A percentile compares a stretch with the other conserved stretches of the same genome.
These are phyloP conservation scores for Drosophila mettleri DNA, from an alignment of 2,888 invertebrate genomes.

Conservation along the genomic window DNA sequence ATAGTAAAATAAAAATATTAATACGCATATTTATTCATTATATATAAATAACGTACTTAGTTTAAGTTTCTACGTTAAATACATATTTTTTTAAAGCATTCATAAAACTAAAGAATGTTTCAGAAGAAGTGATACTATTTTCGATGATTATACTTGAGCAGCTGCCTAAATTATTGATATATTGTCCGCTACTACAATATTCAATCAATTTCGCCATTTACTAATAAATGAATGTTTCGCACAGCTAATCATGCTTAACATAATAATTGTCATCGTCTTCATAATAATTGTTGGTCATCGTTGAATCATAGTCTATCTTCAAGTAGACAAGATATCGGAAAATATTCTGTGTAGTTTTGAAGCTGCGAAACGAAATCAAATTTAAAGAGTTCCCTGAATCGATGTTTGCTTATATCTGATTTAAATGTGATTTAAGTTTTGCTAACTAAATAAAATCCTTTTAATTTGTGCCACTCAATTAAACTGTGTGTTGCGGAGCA, in stretches of 20 bases:
- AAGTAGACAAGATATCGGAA: not conserved
- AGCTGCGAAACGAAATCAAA: not conserved
- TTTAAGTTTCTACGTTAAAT: too few species aligned
- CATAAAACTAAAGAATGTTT: not conserved
- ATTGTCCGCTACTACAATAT: fast-evolving
- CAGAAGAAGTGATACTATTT: not conserved
- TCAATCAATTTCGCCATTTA: not conserved
- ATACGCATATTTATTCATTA: too few species aligned
- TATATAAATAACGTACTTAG: too few species aligned
- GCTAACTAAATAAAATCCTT: not conserved
- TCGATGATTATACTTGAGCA: fast-evolving
- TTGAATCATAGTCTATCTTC: not conserved
- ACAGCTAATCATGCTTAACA: not conserved
- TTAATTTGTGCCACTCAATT: constrained; percentile 18
- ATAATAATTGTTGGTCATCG: not conserved
- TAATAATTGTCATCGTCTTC: too few species aligned
- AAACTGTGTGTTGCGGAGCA: constrained; percentile 6
- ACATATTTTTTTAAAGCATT: too few species aligned
- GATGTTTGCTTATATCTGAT: not conserved
- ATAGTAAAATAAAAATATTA: too few species aligned
- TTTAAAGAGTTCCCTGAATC: not conserved
- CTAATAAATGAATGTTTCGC: not conserved
- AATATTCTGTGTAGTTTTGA: too few species aligned
- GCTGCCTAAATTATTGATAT: not conserved
- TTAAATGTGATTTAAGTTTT: constrained; percentile 11